Conservation (phyloP, 1,140 invertebrate species). For the Archivesica marissinica region DNA sequence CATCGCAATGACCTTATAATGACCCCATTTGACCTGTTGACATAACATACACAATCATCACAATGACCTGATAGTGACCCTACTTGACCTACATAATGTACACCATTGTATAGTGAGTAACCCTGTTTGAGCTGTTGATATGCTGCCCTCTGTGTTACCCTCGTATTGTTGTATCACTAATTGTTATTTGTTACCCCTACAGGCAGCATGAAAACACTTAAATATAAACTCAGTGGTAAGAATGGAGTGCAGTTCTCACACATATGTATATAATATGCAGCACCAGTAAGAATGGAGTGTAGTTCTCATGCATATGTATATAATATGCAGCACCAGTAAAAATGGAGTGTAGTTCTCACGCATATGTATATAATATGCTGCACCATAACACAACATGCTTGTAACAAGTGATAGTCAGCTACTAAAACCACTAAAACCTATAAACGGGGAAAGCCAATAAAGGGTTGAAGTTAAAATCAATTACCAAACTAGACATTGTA, state of each 20-base stretch:
- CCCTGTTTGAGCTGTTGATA: not conserved
- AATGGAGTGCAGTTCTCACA: conserved; percentile 39
- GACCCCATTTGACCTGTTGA: too few species aligned
- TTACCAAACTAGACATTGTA: too few species aligned
- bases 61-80: too few species aligned
- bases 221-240: conserved; percentile 63
- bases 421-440: too few species aligned
- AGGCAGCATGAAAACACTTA: conserved; percentile 48
- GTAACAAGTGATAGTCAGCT: conserved; percentile 9
- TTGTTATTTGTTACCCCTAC: conserved; percentile 35
- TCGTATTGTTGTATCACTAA: conserved; percentile 38
- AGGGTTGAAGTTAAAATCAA: too few species aligned
- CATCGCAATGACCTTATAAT: too few species aligned
- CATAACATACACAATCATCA: too few species aligned
- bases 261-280: conserved; percentile 8
- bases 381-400: conserved; percentile 25
- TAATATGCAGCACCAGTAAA: conserved; percentile 32
- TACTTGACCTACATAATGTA: too few species aligned
- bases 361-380: conserved; percentile 11
- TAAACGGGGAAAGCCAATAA: too few species aligned
- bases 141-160: not conserved
- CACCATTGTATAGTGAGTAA: too few species aligned
- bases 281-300: conserved; percentile 41
- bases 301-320: conserved; percentile 17
- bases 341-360: conserved; percentile 35